These are phyloP conservation scores for Corydoras sp. DNA, from an alignment of 2,113 vertebrate genomes.

Conservation along the genomic window DNA sequence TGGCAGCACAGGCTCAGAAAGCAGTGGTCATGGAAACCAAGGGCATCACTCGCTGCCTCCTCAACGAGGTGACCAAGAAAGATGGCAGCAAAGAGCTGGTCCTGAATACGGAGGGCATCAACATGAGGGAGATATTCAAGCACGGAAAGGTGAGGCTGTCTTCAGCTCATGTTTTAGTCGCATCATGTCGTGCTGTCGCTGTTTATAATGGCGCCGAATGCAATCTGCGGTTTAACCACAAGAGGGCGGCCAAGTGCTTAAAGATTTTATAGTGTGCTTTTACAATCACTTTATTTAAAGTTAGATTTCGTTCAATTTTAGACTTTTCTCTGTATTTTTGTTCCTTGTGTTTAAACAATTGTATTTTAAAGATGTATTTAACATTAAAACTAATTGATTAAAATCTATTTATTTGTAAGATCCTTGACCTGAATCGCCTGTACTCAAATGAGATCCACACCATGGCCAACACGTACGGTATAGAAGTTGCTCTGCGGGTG, in stretches of 20 bases:
- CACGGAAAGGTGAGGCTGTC: conserved; percentile 70
- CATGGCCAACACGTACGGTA: conserved; percentile 88
- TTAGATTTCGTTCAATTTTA: too few species aligned
- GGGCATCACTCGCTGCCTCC: conserved; percentile 83
- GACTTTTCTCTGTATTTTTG: too few species aligned
- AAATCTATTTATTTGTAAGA: conserved; percentile 54
- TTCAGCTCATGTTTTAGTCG: neutral
- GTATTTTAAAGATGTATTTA: too few species aligned
- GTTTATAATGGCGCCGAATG: too few species aligned
- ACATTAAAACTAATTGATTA: too few species aligned
- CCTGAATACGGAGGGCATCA: conserved; percentile 90
- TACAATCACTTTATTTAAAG: too few species aligned
- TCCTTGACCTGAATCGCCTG: conserved; percentile 80
- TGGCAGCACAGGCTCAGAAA: conserved; percentile 69
- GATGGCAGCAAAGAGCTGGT: conserved; percentile 66
- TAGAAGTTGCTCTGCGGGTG: conserved; percentile 86
- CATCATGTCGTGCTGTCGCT: too few species aligned
- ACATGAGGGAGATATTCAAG: conserved; percentile 82
- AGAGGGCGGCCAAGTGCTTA: too few species aligned
- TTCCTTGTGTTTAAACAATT: too few species aligned
- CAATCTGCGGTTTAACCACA: too few species aligned
- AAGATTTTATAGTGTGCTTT: too few species aligned
- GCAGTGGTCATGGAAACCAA: conserved; percentile 77
- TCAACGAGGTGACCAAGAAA: conserved; percentile 70
- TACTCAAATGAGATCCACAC: conserved; percentile 92